A percentile compares a stretch with the other conserved stretches of the same genome.
phyloP scores from a whole-genome alignment of 1,140 invertebrate species.

The Conus ventricosus region DNA sequence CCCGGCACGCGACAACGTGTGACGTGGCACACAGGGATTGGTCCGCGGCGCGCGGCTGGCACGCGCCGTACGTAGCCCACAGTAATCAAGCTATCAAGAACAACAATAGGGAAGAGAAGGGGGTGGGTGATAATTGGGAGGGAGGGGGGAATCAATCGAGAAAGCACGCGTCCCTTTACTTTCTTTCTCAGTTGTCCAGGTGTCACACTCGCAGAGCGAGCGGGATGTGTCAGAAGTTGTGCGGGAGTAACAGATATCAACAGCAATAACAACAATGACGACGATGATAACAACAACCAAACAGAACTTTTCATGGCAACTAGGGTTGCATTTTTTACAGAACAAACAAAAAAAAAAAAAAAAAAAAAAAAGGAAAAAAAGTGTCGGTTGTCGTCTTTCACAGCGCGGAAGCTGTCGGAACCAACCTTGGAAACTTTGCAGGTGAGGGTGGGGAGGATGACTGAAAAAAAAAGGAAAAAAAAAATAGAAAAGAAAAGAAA shows the following conservation, averaged over 20 bases:
- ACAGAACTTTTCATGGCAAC: no score
- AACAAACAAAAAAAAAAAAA: no score
- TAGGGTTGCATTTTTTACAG: no score
- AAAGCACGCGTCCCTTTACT: background rate
- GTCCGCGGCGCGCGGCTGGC: conserved; percentile 13
- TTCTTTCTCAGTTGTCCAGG: background rate
- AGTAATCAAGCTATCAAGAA: conserved; percentile 30
- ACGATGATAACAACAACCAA: no score
- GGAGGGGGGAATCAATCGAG: conserved; percentile 11
- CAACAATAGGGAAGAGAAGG: conserved; percentile 10
- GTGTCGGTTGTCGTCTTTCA: no score
- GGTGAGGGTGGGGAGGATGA: background rate
- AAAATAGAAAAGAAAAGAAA: background rate
- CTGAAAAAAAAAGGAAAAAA: background rate
- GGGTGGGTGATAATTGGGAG: background rate
- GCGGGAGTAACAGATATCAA: no score
- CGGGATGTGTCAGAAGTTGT: no score
- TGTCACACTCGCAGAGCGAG: background rate
- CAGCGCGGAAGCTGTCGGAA: no score
- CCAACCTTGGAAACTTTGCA: background rate
- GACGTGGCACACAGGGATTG: conserved; percentile 16
- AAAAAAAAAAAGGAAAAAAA: no score
- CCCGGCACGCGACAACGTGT: conserved; percentile 30
- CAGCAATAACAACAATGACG: no score
- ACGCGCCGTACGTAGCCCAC: background rate